phyloP scores from a whole-genome alignment of 2,113 vertebrate species.

The Pipra filicauda region DNA sequence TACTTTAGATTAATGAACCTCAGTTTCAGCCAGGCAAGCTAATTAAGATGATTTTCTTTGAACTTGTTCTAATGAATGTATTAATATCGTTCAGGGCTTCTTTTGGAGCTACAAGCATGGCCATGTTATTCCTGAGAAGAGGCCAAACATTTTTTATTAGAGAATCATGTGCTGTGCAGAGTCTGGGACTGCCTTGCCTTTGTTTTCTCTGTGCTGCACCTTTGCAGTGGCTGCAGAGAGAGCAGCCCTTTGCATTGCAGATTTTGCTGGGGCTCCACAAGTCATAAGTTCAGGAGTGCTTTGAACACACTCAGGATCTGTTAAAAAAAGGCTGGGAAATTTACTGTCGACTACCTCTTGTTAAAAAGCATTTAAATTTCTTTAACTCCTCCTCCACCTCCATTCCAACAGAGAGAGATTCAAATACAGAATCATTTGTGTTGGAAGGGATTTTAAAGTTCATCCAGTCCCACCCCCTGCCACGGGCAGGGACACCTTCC shows the following conservation, averaged over 20 bases:
- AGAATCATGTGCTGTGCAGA: conserved; percentile 49
- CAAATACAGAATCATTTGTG: not conserved
- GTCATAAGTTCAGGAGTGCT: conserved; percentile 15
- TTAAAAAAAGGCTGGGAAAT: not conserved
- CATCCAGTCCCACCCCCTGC: not conserved
- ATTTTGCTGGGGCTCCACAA: not conserved
- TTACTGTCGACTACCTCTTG: not conserved
- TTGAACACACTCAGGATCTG: not conserved
- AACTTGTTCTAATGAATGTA: conserved; percentile 68
- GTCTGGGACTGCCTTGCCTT: conserved; percentile 44
- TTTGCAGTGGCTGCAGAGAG: not conserved
- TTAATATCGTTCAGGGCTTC: conserved; percentile 64
- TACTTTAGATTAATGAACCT: conserved; percentile 66
- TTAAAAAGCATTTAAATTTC: not conserved
- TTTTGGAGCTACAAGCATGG: conserved; percentile 62
- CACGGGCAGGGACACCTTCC: not conserved
- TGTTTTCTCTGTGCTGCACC: conserved; percentile 37
- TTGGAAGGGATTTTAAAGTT: not conserved
- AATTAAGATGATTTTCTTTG: conserved; percentile 72
- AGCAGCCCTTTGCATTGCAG: conserved; percentile 2
- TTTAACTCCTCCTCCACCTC: not conserved
- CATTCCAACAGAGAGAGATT: not conserved
- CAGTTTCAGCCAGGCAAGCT: conserved; percentile 67
- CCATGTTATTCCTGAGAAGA: conserved; percentile 67
- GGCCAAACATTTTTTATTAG: conserved; percentile 64